A percentile compares a stretch with the other conserved stretches of the same genome.
These are phyloP conservation scores for Alviniconcha strummeri DNA, from an alignment of 2,888 invertebrate genomes.

Conservation along the genomic window DNA sequence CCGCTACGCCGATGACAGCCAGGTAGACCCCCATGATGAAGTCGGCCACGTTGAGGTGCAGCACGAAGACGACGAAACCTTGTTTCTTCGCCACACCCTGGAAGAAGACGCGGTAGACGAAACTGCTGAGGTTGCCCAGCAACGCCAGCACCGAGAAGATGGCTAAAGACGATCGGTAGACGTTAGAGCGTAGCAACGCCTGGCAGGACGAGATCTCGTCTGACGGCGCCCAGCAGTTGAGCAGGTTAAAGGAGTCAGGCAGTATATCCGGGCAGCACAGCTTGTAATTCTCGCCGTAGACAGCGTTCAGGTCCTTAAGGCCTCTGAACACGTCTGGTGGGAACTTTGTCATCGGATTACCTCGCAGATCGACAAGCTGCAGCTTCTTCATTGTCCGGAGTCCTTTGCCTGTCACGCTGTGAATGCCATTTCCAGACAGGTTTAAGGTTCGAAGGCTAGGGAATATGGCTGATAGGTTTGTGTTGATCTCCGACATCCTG, in stretches of 20 bases:
- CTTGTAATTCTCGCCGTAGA: conserved; percentile 32
- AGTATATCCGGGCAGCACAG: conserved; percentile 24
- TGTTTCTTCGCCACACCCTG: no score
- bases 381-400: conserved; percentile 14
- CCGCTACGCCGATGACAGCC: conserved; percentile 49
- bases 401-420: background rate
- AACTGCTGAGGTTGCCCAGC: conserved; percentile 16
- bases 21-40: conserved; percentile 54
- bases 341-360: conserved; percentile 18
- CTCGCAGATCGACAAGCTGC: conserved; percentile 6
- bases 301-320: background rate
- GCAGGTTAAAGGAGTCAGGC: background rate
- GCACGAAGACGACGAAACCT: no score
- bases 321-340: conserved; percentile 5
- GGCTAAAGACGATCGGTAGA: conserved; percentile 13
- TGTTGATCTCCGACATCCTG: background rate
- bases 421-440: background rate
- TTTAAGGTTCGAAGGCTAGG: conserved; percentile 23
- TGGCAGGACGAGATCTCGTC: conserved; percentile 35
- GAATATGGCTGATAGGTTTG: background rate
- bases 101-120: background rate
- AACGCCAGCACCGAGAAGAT: conserved; percentile 13
- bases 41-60: conserved; percentile 33
- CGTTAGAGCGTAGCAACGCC: conserved; percentile 12
- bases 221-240: conserved; percentile 11